Percentiles rank a stretch among this genome's conserved stretches.
phyloP scores from a whole-genome alignment of 1,140 invertebrate genomes.

The Metopolophium dirhodum region DNA sequence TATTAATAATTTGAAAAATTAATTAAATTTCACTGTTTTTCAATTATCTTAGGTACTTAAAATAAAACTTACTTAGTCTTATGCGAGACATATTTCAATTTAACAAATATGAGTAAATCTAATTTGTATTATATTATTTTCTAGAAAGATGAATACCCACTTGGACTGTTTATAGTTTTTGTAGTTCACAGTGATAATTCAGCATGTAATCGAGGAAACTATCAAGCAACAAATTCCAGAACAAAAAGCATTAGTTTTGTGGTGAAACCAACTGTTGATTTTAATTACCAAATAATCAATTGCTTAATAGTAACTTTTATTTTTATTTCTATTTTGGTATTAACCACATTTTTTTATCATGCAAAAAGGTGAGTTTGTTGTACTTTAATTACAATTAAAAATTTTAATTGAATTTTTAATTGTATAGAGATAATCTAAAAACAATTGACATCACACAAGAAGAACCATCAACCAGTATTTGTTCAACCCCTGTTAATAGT shows the following conservation, averaged over 20 bases:
- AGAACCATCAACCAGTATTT: slow-evolving; percentile 47
- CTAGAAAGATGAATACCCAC: slow-evolving; percentile 72
- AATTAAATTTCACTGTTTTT: neutral
- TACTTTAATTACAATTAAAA: neutral
- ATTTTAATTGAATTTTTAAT: neutral
- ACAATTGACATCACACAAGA: neutral
- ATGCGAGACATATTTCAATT: neutral
- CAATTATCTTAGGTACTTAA: neutral
- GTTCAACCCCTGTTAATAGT: slow-evolving; percentile 21
- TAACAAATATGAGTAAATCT: slow-evolving; percentile 50
- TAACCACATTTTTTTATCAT: slow-evolving; percentile 30
- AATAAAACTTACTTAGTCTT: neutral
- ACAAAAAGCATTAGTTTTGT: slow-evolving; percentile 66
- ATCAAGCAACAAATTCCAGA: slow-evolving; percentile 63
- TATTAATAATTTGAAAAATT: neutral
- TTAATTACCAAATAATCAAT: slow-evolving; percentile 47
- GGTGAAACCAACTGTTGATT: slow-evolving; percentile 57
- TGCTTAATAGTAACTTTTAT: slow-evolving; percentile 28
- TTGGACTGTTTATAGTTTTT: slow-evolving; percentile 82
- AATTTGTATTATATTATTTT: slow-evolving; percentile 60
- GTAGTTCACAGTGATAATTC: slow-evolving; percentile 79
- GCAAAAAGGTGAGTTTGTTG: slow-evolving; percentile 15
- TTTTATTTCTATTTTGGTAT: slow-evolving; percentile 37
- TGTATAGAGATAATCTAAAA: slow-evolving; percentile 20
- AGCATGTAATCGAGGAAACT: slow-evolving; percentile 67